These are phyloP conservation scores for Oligia strigilis DNA, from an alignment of 2,888 invertebrate species.

Conservation along the genomic window DNA sequence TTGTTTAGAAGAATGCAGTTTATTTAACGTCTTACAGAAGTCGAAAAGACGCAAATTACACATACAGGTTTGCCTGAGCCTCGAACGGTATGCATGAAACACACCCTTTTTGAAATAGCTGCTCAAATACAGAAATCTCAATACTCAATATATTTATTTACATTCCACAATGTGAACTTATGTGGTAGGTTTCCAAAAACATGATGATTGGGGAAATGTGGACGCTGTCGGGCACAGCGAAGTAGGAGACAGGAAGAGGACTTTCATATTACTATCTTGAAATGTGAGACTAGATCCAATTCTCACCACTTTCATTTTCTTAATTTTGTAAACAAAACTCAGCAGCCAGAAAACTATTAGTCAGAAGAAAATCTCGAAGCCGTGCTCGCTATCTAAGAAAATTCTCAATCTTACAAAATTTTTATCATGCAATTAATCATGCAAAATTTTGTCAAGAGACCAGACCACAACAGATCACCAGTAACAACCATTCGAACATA, in stretches of 20 bases:
- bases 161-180: not conserved
- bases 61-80: not conserved
- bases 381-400: not conserved
- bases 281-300: too few species aligned
- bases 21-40: not conserved
- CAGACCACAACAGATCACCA: not conserved
- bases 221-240: not conserved
- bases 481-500: not conserved
- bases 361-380: not conserved
- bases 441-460: not conserved
- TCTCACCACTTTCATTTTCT: not conserved
- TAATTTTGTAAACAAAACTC: not conserved
- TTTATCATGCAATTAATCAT: too few species aligned
- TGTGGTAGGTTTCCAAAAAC: not conserved
- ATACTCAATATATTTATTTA: not conserved
- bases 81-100: not conserved
- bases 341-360: too few species aligned
- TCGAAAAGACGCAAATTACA: not conserved
- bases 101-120: not conserved
- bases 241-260: not conserved
- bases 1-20: slow-evolving; percentile 32
- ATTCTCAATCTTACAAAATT: not conserved
- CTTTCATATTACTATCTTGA: not conserved
- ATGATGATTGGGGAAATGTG: not conserved
- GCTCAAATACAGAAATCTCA: not conserved